Base-by-base conservation (phyloP, 2,888 invertebrate species). In the Crioceris asparagi region DNA sequence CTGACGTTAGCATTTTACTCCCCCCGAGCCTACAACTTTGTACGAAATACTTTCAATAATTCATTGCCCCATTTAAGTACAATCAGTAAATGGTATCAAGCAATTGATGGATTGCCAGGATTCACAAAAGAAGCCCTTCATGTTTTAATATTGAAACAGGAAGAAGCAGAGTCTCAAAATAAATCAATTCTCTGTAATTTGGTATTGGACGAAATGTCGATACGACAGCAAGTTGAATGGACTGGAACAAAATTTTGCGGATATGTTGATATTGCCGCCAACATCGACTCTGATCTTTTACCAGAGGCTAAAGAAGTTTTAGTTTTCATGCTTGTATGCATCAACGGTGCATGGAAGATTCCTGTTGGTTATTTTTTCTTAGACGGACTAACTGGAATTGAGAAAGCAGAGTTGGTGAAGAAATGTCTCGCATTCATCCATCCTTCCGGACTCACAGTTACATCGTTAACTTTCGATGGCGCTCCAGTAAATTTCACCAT, bases 191-290 rank as follows among this genome's bases (percentile, higher is more conserved):
- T 47, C 14, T 50, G 49, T 32, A 48, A 44, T 40, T 29, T 56
- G 12, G 41, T 53, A 2, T 31, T 54, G 6, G 51, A 53, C 35
- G 52, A 56, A 44, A 56, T 56, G 51, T 41, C 49, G 4, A 53
- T 56, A 16, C 43, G 48, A 14, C 38, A 47, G 32, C 38, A 48
- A 18, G 4, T 31, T 31, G 31, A 31, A 30, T 54, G 46, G 43
- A 39, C 44, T 7, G 50, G 49, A 12, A 35, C 26, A 14, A 47
- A 49, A 33, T 48, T 45, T 30, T 27, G 23, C 26, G 56, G 55
- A 3, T 50, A 47, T 40, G 48, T 56, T 4, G 51, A 54, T 37
- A 39, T 50, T 19, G 52, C 52, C 5, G 41, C 41, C 6, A 38
- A 33, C 23, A 29, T 49, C 6, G 45, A 52, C 17, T 29, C 38